A percentile compares a stretch with the other conserved stretches of the same genome.
phyloP scores from a whole-genome alignment of 2,888 invertebrate species.

The Phyllotreta cruciferae region DNA sequence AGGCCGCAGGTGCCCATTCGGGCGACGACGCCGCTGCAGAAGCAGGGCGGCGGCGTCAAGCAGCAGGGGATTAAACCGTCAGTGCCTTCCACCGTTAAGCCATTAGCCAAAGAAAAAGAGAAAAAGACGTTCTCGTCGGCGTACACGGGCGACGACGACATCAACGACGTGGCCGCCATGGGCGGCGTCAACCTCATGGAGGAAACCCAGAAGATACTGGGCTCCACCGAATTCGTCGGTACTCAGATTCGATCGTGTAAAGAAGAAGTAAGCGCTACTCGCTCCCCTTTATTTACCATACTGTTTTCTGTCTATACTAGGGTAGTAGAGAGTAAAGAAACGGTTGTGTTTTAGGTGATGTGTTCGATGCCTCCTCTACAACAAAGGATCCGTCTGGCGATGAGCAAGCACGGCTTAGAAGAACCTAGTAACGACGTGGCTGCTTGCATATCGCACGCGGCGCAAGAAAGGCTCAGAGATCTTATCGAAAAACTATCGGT shows the following conservation, averaged over 20 bases:
- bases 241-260: slow-evolving; percentile 88
- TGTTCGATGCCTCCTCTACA: slow-evolving; percentile 80
- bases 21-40: slow-evolving; percentile 53
- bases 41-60: slow-evolving; percentile 42
- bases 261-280: slow-evolving; percentile 68
- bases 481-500: slow-evolving; percentile 89
- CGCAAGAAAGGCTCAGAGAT: slow-evolving; percentile 91
- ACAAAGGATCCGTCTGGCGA: slow-evolving; percentile 75
- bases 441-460: slow-evolving; percentile 89
- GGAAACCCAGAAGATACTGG: slow-evolving; percentile 92
- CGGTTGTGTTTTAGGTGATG: slow-evolving; percentile 62
- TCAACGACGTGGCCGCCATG: slow-evolving; percentile 99
- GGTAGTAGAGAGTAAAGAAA: too few species aligned
- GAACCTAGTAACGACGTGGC: slow-evolving; percentile 87
- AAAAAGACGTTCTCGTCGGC: slow-evolving; percentile 68
- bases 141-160: slow-evolving; percentile 80
- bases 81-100: slow-evolving; percentile 65
- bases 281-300: not conserved
- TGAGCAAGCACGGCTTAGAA: slow-evolving; percentile 79
- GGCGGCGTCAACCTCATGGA: slow-evolving; percentile 97
- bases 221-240: slow-evolving; percentile 78
- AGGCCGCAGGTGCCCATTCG: slow-evolving; percentile 40
- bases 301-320: too few species aligned
- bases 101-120: slow-evolving; percentile 74
- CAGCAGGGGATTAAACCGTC: slow-evolving; percentile 59